phyloP scores from a whole-genome alignment of 2,888 invertebrate species.

The Vandiemenella viatica region DNA sequence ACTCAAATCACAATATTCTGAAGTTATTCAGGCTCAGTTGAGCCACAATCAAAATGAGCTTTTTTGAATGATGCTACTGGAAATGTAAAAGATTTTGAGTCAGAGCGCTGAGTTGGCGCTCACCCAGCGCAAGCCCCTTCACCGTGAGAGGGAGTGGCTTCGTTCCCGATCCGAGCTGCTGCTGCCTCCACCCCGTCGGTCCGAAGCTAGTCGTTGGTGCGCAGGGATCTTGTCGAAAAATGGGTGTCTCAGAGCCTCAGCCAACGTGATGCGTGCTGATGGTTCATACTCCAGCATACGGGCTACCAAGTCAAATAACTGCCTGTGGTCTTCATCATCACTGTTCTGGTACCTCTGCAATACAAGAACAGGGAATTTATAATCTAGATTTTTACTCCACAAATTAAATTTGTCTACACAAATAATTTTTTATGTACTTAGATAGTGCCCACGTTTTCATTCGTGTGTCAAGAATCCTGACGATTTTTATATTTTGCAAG shows the following conservation, averaged over 20 bases:
- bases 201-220: slow-evolving; percentile 54
- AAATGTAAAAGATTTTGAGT: no score
- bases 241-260: slow-evolving; percentile 78
- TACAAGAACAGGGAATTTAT: slow-evolving; percentile 9
- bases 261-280: slow-evolving; percentile 68
- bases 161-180: slow-evolving; percentile 42
- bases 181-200: slow-evolving; percentile 31
- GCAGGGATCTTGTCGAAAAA: slow-evolving; percentile 80
- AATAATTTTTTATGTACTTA: no score
- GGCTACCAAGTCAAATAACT: slow-evolving; percentile 86
- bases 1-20: no score
- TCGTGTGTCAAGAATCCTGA: no score
- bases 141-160: slow-evolving; percentile 57
- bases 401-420: no score
- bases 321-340: slow-evolving; percentile 80
- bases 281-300: slow-evolving; percentile 98
- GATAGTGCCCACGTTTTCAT: no score
- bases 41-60: no score
- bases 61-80: no score
- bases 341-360: slow-evolving; percentile 74
- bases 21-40: no score
- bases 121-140: slow-evolving; percentile 27
- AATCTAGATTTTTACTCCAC: no score
- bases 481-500: no score
- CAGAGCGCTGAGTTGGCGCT: no score